These are phyloP conservation scores for Drosophila kambysellisi DNA, from an alignment of 2,888 invertebrate species.

Conservation along the genomic window DNA sequence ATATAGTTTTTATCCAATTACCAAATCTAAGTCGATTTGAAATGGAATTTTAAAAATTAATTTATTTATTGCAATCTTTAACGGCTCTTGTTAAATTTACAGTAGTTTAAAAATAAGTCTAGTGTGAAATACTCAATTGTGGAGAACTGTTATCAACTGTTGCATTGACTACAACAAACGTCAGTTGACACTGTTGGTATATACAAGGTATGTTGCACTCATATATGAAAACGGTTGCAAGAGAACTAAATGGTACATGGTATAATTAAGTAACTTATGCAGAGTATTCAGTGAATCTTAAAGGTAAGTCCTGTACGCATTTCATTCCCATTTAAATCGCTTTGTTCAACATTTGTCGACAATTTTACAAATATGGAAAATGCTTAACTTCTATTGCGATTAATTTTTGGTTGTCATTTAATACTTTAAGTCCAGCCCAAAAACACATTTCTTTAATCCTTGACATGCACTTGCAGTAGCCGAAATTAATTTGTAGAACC, in stretches of 20 bases:
- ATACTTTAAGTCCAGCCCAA: conserved; percentile 14
- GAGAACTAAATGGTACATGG: background rate
- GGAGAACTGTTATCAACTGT: background rate
- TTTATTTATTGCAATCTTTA: background rate
- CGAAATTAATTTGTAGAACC: conserved; percentile 38
- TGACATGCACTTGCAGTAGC: conserved; percentile 41
- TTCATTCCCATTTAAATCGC: background rate
- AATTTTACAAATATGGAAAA: background rate
- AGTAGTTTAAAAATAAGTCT: background rate
- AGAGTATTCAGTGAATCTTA: background rate
- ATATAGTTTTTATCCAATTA: background rate
- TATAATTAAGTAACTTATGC: background rate
- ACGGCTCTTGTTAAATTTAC: background rate
- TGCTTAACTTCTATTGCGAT: background rate
- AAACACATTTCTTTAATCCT: conserved; percentile 26
- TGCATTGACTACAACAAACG: background rate
- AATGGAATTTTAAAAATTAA: background rate
- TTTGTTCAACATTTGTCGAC: background rate
- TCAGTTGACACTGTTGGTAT: background rate
- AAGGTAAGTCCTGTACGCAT: background rate
- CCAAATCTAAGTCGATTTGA: background rate
- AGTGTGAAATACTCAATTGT: background rate
- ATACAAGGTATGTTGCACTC: background rate
- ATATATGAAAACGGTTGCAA: background rate
- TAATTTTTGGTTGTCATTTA: background rate